Evolutionary conservation across 1,140 invertebrate genomes (phyloP).

Genomic region (Lordiphosa stackelbergi): DNA sequence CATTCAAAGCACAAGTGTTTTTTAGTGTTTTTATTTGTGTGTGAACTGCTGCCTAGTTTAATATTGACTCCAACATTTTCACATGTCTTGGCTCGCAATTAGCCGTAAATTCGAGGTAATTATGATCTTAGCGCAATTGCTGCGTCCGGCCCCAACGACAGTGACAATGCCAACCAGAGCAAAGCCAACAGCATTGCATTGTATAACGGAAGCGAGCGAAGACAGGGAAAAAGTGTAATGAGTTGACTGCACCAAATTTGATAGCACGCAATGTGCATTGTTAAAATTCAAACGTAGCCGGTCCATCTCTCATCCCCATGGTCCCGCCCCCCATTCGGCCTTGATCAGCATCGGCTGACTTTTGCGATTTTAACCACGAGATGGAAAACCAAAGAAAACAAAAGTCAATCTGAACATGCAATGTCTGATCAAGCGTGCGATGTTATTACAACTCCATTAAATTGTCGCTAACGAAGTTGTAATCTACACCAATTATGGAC

Average conservation of each 20-base stretch:
- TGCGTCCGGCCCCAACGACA: conserved; percentile 52
- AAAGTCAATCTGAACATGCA: too few relatives aligned
- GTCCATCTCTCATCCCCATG: neutral
- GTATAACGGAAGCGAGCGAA: conserved; percentile 6
- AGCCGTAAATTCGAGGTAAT: conserved; percentile 39
- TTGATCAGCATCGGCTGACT: too few relatives aligned
- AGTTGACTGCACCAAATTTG: neutral
- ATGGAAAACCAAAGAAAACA: too few relatives aligned
- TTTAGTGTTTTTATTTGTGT: neutral
- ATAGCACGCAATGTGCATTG: neutral
- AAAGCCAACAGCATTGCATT: conserved; percentile 37
- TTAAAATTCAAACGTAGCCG: neutral
- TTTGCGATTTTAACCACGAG: too few relatives aligned
- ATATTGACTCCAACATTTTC: conserved; percentile 32
- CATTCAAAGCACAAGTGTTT: conserved; percentile 7
- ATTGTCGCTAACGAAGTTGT: conserved; percentile 22
- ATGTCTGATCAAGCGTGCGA: too few relatives aligned
- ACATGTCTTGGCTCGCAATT: conserved; percentile 29
- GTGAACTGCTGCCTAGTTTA: conserved; percentile 38
- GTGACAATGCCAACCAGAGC: conserved; percentile 72
- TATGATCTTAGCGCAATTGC: conserved; percentile 50
- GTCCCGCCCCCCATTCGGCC: too few relatives aligned
- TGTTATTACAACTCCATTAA: too few relatives aligned
- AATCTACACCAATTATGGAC: conserved; percentile 62
- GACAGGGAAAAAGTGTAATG: conserved; percentile 27